Evolutionary conservation across 2,888 invertebrate genomes (phyloP).

Genomic region (Rhopalosiphum nymphaeae): DNA sequence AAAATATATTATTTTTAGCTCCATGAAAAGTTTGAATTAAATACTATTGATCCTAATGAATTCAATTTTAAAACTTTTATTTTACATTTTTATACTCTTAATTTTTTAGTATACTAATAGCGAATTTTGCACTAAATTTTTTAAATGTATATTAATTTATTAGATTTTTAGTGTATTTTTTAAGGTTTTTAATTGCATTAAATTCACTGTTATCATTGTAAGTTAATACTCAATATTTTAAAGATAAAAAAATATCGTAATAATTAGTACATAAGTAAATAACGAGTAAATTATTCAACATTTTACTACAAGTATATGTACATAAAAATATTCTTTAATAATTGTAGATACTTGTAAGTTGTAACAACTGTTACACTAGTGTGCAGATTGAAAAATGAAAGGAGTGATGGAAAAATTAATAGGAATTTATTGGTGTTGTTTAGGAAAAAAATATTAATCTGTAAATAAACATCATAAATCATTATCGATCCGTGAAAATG

Average conservation of each 20-base stretch:
- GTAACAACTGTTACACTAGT: no score
- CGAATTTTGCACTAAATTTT: no score
- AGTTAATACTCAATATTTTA: neutral
- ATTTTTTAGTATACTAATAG: no score
- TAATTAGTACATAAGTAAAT: neutral
- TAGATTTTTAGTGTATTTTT: neutral
- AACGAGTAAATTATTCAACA: neutral
- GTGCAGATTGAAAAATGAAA: no score
- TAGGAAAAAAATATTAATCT: neutral
- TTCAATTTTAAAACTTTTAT: neutral
- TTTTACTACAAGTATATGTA: neutral
- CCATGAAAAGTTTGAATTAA: neutral
- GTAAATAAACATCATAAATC: neutral
- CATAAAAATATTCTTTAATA: no score
- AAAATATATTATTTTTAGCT: neutral
- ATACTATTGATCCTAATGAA: neutral
- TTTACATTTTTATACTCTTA: neutral
- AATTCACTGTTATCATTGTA: neutral
- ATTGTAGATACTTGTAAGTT: no score
- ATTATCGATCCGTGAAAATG: neutral
- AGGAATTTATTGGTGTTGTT: neutral
- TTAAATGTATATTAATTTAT: neutral
- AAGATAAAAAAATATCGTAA: neutral
- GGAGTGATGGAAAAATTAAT: no score
- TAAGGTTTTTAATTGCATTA: neutral